These are phyloP conservation scores for Eustalomyia histrio DNA, from an alignment of 2,888 invertebrate genomes.

Conservation along the genomic window DNA sequence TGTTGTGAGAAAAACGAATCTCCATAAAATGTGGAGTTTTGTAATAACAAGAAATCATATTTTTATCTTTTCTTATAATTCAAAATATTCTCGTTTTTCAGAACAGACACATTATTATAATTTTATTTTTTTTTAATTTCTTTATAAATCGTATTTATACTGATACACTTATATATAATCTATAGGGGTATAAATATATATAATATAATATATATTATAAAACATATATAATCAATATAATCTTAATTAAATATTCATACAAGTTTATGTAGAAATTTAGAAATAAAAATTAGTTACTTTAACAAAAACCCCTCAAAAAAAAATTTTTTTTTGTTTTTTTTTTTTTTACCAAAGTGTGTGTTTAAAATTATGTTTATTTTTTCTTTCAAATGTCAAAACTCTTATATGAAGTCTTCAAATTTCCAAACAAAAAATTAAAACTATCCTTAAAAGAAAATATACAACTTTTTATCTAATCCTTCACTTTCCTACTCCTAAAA, in stretches of 20 bases:
- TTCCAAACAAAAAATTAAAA: not conserved
- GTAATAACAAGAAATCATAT: too few relatives aligned
- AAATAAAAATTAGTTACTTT: slow-evolving; percentile 61
- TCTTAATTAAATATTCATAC: slow-evolving; percentile 44
- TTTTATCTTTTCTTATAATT: too few relatives aligned
- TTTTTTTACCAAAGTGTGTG: slow-evolving; percentile 52
- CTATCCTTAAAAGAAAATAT: not conserved
- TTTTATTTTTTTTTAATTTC: not conserved
- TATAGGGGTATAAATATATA: slow-evolving; percentile 56
- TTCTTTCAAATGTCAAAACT: not conserved
- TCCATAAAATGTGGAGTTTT: too few relatives aligned
- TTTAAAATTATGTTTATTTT: slow-evolving; percentile 18
- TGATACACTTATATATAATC: slow-evolving; percentile 50
- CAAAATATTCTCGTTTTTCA: too few relatives aligned
- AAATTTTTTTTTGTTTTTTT: slow-evolving; percentile 65
- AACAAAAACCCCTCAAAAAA: slow-evolving; percentile 55
- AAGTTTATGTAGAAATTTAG: slow-evolving; percentile 63
- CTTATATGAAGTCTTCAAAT: slow-evolving; percentile 4
- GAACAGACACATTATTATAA: too few relatives aligned
- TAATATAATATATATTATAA: slow-evolving; percentile 38
- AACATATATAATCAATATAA: slow-evolving; percentile 55
- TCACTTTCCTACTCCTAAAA: slow-evolving; percentile 1
- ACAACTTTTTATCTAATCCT: not conserved
- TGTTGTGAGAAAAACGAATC: too few relatives aligned
- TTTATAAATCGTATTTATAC: not conserved